Percentiles rank a stretch among this genome's conserved stretches.
These are phyloP conservation scores for Potorous gilbertii DNA, from an alignment of 2,797 vertebrate species.

Conservation along the genomic window DNA sequence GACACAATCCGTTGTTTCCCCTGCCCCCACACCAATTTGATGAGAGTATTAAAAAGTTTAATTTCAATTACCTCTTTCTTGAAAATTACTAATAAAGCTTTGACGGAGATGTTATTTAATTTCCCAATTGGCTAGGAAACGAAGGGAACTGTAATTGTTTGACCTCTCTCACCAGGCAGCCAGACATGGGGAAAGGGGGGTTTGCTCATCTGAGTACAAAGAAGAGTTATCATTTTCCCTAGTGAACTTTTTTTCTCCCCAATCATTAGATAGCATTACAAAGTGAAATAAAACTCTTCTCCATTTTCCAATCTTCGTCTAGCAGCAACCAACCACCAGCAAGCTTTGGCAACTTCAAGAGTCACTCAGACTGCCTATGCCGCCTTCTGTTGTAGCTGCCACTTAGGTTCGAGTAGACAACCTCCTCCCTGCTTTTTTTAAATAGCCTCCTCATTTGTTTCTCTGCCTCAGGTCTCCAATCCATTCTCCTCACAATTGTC, in stretches of 20 bases:
- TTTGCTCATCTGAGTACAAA: slow-evolving; percentile 45
- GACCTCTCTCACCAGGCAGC: slow-evolving; percentile 82
- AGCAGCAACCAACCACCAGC: background rate
- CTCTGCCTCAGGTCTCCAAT: background rate
- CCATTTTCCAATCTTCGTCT: background rate
- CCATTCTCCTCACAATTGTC: background rate
- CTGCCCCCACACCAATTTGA: slow-evolving; percentile 80
- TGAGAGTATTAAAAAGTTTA: slow-evolving; percentile 84
- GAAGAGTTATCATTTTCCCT: slow-evolving; percentile 33
- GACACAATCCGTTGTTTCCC: slow-evolving; percentile 35
- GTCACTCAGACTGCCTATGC: background rate
- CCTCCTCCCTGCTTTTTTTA: background rate
- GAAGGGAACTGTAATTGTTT: slow-evolving; percentile 85
- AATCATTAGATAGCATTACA: background rate
- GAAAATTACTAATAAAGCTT: slow-evolving; percentile 84
- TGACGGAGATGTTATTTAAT: slow-evolving; percentile 84
- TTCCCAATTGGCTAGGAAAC: slow-evolving; percentile 86
- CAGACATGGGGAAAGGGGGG: slow-evolving; percentile 51
- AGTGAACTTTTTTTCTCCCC: slow-evolving; percentile 32
- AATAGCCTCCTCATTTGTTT: background rate
- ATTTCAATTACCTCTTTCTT: slow-evolving; percentile 86
- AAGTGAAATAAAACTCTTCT: background rate
- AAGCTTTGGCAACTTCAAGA: background rate
- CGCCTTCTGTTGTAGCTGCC: background rate
- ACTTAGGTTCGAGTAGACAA: background rate